These are phyloP conservation scores for Tinea pellionella DNA, from an alignment of 2,888 invertebrate species.

Conservation along the genomic window DNA sequence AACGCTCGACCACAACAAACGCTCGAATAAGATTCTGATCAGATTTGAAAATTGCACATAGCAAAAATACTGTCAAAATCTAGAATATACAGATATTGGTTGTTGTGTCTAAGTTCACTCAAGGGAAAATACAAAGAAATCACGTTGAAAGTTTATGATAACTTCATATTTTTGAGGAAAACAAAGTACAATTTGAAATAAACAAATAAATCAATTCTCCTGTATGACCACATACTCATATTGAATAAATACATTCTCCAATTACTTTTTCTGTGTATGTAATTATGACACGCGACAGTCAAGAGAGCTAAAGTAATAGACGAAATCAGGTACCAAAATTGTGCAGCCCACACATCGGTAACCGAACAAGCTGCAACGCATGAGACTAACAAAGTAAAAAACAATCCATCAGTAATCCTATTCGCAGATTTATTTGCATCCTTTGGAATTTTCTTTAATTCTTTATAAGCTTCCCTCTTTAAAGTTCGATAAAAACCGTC, in stretches of 20 bases:
- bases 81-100: no score
- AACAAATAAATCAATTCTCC: slow-evolving; percentile 35
- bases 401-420: slow-evolving; percentile 43
- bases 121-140: background rate
- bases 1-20: background rate
- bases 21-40: no score
- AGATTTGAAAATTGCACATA: no score
- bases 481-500: slow-evolving; percentile 81
- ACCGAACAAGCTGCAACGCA: slow-evolving; percentile 37
- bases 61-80: no score
- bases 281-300: slow-evolving; percentile 78
- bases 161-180: background rate
- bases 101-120: background rate
- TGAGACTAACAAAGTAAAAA: slow-evolving; percentile 39
- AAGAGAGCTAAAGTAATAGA: slow-evolving; percentile 70
- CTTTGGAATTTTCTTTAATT: slow-evolving; percentile 64
- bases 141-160: background rate
- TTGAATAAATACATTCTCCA: slow-evolving; percentile 86
- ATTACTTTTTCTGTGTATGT: slow-evolving; percentile 79
- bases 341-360: slow-evolving; percentile 30
- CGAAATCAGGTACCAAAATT: slow-evolving; percentile 33
- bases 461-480: slow-evolving; percentile 66
- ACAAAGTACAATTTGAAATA: no score
- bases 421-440: slow-evolving; percentile 26
- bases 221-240: slow-evolving; percentile 74